A percentile compares a stretch with the other conserved stretches of the same genome.
These are phyloP conservation scores for Cheilosia soror DNA, from an alignment of 2,888 invertebrate genomes.

Conservation along the genomic window DNA sequence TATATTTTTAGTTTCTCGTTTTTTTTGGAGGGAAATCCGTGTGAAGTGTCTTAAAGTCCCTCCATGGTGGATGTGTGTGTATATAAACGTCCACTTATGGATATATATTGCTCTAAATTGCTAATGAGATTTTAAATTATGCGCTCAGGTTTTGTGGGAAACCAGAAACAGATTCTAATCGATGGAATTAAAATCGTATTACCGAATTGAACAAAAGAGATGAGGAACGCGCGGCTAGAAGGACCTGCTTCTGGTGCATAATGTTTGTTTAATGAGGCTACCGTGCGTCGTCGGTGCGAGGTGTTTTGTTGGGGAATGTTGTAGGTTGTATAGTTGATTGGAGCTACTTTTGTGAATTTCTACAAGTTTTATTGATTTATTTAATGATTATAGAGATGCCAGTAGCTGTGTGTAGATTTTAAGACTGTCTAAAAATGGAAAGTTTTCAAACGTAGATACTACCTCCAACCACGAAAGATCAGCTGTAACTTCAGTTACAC, in stretches of 20 bases:
- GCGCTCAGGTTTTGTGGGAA: slow-evolving; percentile 52
- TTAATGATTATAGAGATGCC: too few species aligned
- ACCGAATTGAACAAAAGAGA: slow-evolving; percentile 19
- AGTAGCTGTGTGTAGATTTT: too few species aligned
- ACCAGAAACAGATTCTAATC: slow-evolving; percentile 59
- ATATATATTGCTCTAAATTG: slow-evolving; percentile 57
- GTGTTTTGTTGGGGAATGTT: background rate
- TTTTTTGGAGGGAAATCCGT: slow-evolving; percentile 34
- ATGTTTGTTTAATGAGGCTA: slow-evolving; percentile 49
- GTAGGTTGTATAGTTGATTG: slow-evolving; percentile 2
- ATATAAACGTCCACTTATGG: slow-evolving; percentile 28
- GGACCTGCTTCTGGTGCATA: slow-evolving; percentile 39
- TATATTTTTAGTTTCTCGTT: slow-evolving; percentile 2
- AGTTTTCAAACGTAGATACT: too few species aligned
- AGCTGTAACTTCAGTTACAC: too few species aligned
- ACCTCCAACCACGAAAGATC: too few species aligned
- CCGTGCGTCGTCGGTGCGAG: background rate
- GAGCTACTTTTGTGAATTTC: background rate
- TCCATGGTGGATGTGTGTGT: slow-evolving; percentile 1
- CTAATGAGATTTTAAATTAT: slow-evolving; percentile 74
- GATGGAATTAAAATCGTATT: slow-evolving; percentile 67
- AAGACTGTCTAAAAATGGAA: too few species aligned
- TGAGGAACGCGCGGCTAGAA: slow-evolving; percentile 6
- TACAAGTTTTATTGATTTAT: too few species aligned
- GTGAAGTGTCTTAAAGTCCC: slow-evolving; percentile 37